Evolutionary conservation across 2,113 vertebrate genomes (phyloP).

Genomic region (Heterotis niloticus): DNA sequence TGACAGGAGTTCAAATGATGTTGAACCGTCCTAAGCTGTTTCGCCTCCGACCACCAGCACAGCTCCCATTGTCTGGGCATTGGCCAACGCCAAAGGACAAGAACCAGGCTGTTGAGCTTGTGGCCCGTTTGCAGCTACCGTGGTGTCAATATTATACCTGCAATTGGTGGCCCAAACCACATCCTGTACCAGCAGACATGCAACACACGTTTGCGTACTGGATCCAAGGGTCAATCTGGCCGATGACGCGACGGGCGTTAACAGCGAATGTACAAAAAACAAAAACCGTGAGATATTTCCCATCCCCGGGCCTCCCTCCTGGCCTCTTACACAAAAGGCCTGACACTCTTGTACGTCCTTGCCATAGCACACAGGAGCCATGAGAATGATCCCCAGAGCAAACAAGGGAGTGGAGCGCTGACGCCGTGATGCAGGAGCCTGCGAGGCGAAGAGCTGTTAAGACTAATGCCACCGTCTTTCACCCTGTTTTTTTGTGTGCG

Average conservation of each 20-base stretch:
- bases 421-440: slow-evolving; percentile 12
- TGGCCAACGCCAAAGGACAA: too few relatives aligned
- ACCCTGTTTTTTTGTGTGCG: background rate
- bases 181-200: slow-evolving; percentile 21
- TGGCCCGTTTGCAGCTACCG: slow-evolving; percentile 22
- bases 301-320: slow-evolving; percentile 18
- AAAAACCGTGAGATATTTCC: slow-evolving; percentile 42
- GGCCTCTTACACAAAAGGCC: slow-evolving; percentile 7
- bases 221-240: slow-evolving; percentile 14
- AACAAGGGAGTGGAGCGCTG: slow-evolving; percentile 39
- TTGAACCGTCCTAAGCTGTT: slow-evolving; percentile 25
- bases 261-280: background rate
- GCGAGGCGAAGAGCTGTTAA: background rate
- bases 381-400: slow-evolving; percentile 43
- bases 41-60: background rate
- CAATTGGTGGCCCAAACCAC: background rate
- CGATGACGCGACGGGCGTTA: slow-evolving; percentile 35
- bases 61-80: too few relatives aligned
- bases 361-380: slow-evolving; percentile 34
- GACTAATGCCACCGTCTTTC: background rate
- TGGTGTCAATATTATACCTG: slow-evolving; percentile 39
- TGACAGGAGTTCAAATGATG: slow-evolving; percentile 30
- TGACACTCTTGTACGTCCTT: background rate
- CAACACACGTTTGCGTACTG: slow-evolving; percentile 18
- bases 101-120: background rate